A percentile compares a stretch with the other conserved stretches of the same genome.
phyloP scores from a whole-genome alignment of 2,113 vertebrate species.

The Tachysurus fulvidraco region DNA sequence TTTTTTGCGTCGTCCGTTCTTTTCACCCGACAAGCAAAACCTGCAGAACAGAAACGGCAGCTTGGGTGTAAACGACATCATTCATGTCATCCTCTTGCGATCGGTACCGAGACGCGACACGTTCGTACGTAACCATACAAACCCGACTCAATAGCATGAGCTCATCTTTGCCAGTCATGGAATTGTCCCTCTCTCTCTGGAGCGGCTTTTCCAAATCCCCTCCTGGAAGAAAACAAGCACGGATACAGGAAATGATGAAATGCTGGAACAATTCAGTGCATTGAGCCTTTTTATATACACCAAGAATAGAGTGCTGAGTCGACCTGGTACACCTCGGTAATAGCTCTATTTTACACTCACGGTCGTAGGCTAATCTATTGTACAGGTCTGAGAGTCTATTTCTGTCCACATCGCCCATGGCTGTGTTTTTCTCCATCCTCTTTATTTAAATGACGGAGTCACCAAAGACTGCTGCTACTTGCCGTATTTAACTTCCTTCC shows the following conservation, averaged over 20 bases:
- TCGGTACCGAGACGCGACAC: neutral
- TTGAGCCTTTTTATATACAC: neutral
- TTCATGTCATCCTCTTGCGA: neutral
- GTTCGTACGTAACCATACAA: neutral
- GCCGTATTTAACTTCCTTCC: no score
- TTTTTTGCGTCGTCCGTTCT: neutral
- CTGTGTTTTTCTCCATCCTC: neutral
- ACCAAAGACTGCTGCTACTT: neutral
- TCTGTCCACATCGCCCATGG: neutral
- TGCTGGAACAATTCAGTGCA: neutral
- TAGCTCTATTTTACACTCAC: no score
- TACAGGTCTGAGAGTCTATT: no score
- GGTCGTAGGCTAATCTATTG: no score
- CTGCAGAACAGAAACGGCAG: slow-evolving; percentile 7
- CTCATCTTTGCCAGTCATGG: neutral
- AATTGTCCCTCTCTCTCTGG: neutral
- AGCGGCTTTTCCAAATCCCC: neutral
- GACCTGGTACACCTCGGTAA: no score
- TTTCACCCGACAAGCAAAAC: slow-evolving; percentile 7
- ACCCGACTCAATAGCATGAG: neutral
- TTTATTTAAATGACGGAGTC: neutral
- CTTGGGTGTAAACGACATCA: neutral
- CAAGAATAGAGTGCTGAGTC: neutral
- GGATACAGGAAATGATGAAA: slow-evolving; percentile 32
- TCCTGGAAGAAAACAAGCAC: neutral